A percentile compares a stretch with the other conserved stretches of the same genome.
These are phyloP conservation scores for Psophia crepitans DNA, from an alignment of 2,113 vertebrate species.

Conservation along the genomic window DNA sequence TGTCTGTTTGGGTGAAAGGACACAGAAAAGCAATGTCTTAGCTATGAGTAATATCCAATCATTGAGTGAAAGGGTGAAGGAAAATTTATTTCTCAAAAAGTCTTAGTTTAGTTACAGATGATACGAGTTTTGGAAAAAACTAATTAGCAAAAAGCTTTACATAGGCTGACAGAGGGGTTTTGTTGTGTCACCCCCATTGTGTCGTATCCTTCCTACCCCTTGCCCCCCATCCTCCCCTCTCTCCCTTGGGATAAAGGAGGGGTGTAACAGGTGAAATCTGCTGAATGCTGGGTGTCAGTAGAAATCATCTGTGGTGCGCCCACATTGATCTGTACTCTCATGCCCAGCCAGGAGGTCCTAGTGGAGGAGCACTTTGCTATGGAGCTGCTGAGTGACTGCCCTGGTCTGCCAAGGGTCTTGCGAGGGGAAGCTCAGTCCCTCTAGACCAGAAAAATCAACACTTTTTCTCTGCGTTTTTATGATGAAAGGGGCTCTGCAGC, in stretches of 20 bases:
- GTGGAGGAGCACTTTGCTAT: not conserved
- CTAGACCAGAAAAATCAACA: not conserved
- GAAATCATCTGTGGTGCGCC: not conserved
- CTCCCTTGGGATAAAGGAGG: not conserved
- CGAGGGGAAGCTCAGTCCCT: not conserved
- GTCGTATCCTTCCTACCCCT: not conserved
- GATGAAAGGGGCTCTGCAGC: not conserved
- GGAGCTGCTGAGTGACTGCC: not conserved
- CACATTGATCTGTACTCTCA: not conserved
- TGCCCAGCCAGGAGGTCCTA: not conserved
- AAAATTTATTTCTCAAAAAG: not conserved
- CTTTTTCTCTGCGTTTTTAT: not conserved
- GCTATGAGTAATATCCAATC: not conserved
- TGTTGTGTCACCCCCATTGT: rapidly evolving
- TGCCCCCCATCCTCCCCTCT: not conserved
- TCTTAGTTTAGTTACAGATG: not conserved
- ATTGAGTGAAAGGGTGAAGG: not conserved
- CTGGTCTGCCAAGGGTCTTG: not conserved
- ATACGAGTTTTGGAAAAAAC: not conserved
- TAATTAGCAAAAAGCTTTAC: not conserved
- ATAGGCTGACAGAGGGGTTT: not conserved
- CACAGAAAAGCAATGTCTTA: not conserved
- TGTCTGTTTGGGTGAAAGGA: not conserved
- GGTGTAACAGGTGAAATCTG: not conserved
- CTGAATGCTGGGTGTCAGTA: not conserved